These are phyloP conservation scores for Sturnira hondurensis DNA, from an alignment of 2,113 vertebrate genomes.

Conservation along the genomic window DNA sequence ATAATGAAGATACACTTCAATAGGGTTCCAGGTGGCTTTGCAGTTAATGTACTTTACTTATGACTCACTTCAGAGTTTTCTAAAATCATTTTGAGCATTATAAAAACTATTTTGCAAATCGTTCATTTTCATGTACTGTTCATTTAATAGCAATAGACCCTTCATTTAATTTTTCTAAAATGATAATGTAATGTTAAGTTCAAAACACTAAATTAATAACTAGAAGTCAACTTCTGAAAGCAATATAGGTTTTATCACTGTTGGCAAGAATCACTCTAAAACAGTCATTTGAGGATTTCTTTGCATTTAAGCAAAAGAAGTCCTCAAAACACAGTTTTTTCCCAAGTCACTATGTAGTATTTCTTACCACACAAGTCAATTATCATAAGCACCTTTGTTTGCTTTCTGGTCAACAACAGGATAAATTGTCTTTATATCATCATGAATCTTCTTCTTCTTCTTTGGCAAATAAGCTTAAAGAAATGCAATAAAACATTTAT, in stretches of 20 bases:
- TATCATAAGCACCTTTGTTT: slow-evolving; percentile 47
- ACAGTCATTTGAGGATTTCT: not conserved
- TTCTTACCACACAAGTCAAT: slow-evolving; percentile 20
- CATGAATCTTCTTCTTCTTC: slow-evolving; percentile 56
- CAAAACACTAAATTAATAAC: not conserved
- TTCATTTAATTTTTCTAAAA: not conserved
- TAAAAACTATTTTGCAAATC: not conserved
- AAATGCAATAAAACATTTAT: slow-evolving; percentile 35
- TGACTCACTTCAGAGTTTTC: not conserved
- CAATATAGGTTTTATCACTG: not conserved
- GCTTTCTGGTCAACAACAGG: not conserved
- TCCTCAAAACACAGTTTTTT: not conserved
- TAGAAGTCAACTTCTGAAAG: not conserved
- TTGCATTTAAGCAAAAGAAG: not conserved
- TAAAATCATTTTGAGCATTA: not conserved
- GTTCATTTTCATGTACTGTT: not conserved
- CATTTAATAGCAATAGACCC: not conserved
- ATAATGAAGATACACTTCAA: not conserved
- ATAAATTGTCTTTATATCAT: slow-evolving; percentile 37
- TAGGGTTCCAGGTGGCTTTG: not conserved
- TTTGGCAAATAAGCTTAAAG: slow-evolving; percentile 52
- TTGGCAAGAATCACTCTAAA: not conserved
- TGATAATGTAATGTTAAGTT: not conserved
- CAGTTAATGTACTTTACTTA: not conserved
- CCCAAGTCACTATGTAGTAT: not conserved